Percentiles rank a stretch among this genome's conserved stretches.
Evolutionary conservation across 2,888 invertebrate species (phyloP).

Genomic region (Microchrysa polita): DNA sequence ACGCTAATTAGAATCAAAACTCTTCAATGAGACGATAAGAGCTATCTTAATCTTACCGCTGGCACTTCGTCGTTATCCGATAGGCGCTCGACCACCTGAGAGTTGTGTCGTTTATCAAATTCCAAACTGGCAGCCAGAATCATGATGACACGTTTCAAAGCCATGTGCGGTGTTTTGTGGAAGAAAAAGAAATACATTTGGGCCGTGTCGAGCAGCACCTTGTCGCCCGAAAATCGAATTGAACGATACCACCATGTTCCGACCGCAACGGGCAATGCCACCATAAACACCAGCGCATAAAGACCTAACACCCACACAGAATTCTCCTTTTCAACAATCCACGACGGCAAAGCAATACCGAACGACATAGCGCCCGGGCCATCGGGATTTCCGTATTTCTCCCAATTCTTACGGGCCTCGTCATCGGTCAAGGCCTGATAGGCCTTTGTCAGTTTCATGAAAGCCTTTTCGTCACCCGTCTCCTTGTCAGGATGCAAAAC

Average conservation of each 20-base stretch:
- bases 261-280: conserved; percentile 87
- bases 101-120: conserved; percentile 93
- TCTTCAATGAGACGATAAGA: not conserved
- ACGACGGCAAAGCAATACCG: conserved; percentile 98
- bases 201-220: conserved; percentile 96
- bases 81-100: conserved; percentile 90
- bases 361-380: conserved; percentile 99
- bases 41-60: conserved; percentile 69
- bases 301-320: conserved; percentile 96
- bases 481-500: conserved; percentile 98
- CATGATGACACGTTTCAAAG: conserved; percentile 94
- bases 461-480: conserved; percentile 95
- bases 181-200: conserved; percentile 96
- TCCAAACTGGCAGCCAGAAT: conserved; percentile 96
- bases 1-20: conserved; percentile 20
- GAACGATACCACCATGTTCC: conserved; percentile 99
- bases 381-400: conserved; percentile 99
- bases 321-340: conserved; percentile 99
- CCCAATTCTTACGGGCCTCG: conserved; percentile 96
- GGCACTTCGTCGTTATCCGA: conserved; percentile 96
- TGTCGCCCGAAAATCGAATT: conserved; percentile 96
- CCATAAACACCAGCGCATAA: conserved; percentile 97
- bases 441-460: conserved; percentile 96
- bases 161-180: conserved; percentile 95
- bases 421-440: conserved; percentile 96